Percentiles rank a stretch among this genome's conserved stretches.
Conservation (phyloP, 2,888 invertebrate species). For the Salticus scenicus region DNA sequence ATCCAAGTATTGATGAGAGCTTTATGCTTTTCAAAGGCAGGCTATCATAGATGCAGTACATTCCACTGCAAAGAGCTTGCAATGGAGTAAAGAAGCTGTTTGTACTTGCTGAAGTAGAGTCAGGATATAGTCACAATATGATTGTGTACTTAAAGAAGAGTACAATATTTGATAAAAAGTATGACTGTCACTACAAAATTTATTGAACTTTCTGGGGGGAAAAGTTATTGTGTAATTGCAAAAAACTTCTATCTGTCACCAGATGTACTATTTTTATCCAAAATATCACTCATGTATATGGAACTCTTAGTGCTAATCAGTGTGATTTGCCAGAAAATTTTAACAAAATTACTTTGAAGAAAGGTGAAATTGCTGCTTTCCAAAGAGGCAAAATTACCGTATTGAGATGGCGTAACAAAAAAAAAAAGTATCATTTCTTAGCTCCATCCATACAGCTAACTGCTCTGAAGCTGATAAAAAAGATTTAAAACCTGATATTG, state of each 20-base stretch:
- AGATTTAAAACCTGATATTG: slow-evolving; percentile 13
- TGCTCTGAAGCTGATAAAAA: slow-evolving; percentile 24
- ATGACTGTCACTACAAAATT: too few relatives aligned
- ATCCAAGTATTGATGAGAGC: too few relatives aligned
- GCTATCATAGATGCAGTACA: too few relatives aligned
- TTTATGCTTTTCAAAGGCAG: too few relatives aligned
- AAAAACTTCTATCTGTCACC: slow-evolving; percentile 54
- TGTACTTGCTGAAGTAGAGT: too few relatives aligned
- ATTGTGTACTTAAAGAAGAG: too few relatives aligned
- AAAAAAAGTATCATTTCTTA: slow-evolving; percentile 36
- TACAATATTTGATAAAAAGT: too few relatives aligned
- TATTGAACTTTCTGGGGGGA: too few relatives aligned
- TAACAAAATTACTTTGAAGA: slow-evolving; percentile 50
- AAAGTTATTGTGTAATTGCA: slow-evolving; percentile 37
- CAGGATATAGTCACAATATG: too few relatives aligned
- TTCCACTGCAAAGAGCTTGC: too few relatives aligned
- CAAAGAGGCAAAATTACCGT: slow-evolving; percentile 44
- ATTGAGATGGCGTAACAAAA: slow-evolving; percentile 41
- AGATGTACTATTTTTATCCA: slow-evolving; percentile 7
- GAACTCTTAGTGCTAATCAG: slow-evolving; percentile 62
- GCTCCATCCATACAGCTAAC: slow-evolving; percentile 23
- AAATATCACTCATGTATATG: slow-evolving; percentile 62
- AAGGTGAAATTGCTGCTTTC: slow-evolving; percentile 49
- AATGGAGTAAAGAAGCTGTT: slow-evolving; percentile 23
- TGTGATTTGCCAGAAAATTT: slow-evolving; percentile 41